phyloP scores from a whole-genome alignment of 2,113 vertebrate species.

The Siphamia tubifer region DNA sequence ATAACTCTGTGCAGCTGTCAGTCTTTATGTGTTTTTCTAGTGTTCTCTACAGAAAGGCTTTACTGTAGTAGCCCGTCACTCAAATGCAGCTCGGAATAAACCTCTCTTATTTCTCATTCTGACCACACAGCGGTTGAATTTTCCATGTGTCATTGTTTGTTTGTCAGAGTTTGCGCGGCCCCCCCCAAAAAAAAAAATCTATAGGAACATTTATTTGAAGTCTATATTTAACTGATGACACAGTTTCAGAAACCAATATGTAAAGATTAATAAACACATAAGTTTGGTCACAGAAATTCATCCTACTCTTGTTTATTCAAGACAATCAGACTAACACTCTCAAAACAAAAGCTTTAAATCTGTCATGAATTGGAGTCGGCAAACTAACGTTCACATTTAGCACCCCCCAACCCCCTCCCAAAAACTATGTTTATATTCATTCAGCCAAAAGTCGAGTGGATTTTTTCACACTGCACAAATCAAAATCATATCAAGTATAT shows the following conservation, averaged over 20 bases:
- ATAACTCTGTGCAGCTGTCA: not conserved
- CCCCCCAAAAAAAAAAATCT: not conserved
- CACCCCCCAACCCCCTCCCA: too few relatives aligned
- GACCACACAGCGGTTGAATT: slow-evolving; percentile 3
- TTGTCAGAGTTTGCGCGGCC: not conserved
- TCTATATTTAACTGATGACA: too few relatives aligned
- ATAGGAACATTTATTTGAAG: too few relatives aligned
- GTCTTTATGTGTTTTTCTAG: not conserved
- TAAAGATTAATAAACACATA: not conserved
- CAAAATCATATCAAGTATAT: too few relatives aligned
- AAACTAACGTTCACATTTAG: too few relatives aligned
- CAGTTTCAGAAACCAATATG: too few relatives aligned
- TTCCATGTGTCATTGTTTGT: slow-evolving; percentile 6
- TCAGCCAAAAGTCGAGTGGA: too few relatives aligned
- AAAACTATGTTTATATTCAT: too few relatives aligned
- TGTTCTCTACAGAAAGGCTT: too few relatives aligned
- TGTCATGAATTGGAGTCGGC: not conserved
- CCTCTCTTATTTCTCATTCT: slow-evolving; percentile 11
- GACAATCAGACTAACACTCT: not conserved
- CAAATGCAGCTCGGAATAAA: too few relatives aligned
- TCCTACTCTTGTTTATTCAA: not conserved
- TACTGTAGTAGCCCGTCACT: too few relatives aligned
- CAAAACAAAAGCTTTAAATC: not conserved
- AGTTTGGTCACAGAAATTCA: not conserved
- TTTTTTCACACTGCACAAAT: too few relatives aligned